These are phyloP conservation scores for Triplophysa yarkandensis DNA, from an alignment of 2,797 vertebrate genomes.

Conservation along the genomic window DNA sequence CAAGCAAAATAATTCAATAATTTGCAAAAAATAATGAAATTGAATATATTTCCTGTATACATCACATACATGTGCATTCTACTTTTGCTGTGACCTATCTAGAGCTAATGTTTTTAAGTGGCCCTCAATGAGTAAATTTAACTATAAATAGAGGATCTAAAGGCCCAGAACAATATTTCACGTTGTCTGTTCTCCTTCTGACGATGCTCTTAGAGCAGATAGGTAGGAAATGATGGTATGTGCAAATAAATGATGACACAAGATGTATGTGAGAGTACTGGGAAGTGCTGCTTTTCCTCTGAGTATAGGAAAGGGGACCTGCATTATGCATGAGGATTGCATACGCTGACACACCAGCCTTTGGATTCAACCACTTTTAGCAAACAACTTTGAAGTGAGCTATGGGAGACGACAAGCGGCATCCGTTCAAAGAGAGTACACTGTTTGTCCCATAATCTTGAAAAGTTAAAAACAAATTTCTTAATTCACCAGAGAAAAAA, in stretches of 20 bases:
- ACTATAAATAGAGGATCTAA: background rate
- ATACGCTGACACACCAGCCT: constrained; percentile 69
- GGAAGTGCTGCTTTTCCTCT: constrained; percentile 52
- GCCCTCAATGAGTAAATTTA: background rate
- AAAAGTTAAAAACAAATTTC: constrained; percentile 22
- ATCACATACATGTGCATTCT: background rate
- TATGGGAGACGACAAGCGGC: constrained; percentile 57
- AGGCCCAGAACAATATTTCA: background rate
- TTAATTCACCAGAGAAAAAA: constrained; percentile 18
- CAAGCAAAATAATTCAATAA: no score
- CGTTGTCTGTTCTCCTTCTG: constrained; percentile 32
- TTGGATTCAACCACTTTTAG: constrained; percentile 62
- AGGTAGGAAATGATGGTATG: constrained; percentile 1
- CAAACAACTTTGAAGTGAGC: constrained; percentile 58
- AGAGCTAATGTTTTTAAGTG: background rate
- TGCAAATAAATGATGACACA: constrained; percentile 59
- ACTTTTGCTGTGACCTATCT: background rate
- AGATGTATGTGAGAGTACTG: constrained; percentile 63
- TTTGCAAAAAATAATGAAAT: no score
- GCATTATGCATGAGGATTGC: constrained; percentile 67
- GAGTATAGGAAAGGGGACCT: constrained; percentile 56
- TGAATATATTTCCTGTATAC: no score
- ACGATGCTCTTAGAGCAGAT: constrained; percentile 45
- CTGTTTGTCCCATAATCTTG: constrained; percentile 4
- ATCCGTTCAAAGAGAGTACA: constrained; percentile 59